Base-by-base conservation (phyloP, 2,797 vertebrate genomes). In the Chromobotia macracanthus region DNA sequence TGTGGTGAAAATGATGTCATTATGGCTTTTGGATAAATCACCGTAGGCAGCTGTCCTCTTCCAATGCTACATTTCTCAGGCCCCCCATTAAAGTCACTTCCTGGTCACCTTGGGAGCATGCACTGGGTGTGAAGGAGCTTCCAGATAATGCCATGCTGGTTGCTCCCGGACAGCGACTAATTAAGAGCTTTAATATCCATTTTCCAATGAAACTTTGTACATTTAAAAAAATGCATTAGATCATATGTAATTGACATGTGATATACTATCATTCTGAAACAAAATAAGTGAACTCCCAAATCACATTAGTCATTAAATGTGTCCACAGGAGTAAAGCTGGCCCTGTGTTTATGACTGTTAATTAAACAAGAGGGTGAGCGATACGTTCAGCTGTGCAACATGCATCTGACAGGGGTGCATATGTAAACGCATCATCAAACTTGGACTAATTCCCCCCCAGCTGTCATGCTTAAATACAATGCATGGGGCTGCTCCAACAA, bases 71-170 rank as follows among this genome's bases (percentile, higher is more conserved):
- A 82, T 84, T 85, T 79, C 80, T 82, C 84, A 75, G 84, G 85
- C 53, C 84, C 58, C 80, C 68, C 71, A 79, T 55, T 41, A 44
- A 10, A 58, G 38, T 50, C 80, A 89, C 89, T 88, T 92, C 88
- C 87, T 92, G 90, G 90, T 94, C 91, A 94, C 92, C 92, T 92
- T 92, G 92, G 88, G 87, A 89, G 75, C 68, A 23, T 38, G 51
- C 19, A 21, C 15, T n/a, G 50, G 67, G 69, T 58, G 69, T 84
- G 84, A 80, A 85, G 86, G 85, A 84, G 87, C 82, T 74, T 55
- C 35, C 73, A 87, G 85, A 91, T 88, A 88, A 87, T 69, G 81
- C 87, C 63, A 84, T 81, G 79, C 81, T 80, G 75, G 83, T 7
- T 61, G 9, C 86, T 88, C 86, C 51, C 60, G 80, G 87, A 88